These are phyloP conservation scores for Stomorhina lunata DNA, from an alignment of 2,888 invertebrate species.

Conservation along the genomic window DNA sequence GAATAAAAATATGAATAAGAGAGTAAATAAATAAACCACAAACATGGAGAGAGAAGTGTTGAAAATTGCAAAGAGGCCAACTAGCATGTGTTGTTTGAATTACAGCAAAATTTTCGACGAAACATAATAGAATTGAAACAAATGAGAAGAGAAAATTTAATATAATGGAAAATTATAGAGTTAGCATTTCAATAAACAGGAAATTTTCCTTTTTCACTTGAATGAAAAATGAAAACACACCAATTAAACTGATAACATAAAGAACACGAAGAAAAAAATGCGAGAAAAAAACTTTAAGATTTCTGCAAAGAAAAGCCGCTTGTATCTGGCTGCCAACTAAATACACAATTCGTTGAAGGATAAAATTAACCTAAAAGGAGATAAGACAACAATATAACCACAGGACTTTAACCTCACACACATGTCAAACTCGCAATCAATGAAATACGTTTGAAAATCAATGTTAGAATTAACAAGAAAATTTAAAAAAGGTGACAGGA, in stretches of 20 bases:
- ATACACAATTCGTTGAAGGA: too few species aligned
- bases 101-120: neutral
- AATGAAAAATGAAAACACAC: too few species aligned
- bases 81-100: slow-evolving; percentile 44
- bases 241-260: too few species aligned
- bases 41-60: neutral
- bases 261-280: too few species aligned
- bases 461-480: slow-evolving; percentile 18
- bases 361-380: slow-evolving; percentile 3
- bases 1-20: neutral
- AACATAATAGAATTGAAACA: slow-evolving; percentile 4
- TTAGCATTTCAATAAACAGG: neutral
- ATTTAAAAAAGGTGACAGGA: neutral
- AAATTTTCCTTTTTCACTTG: too few species aligned
- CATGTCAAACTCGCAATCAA: slow-evolving; percentile 45
- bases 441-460: slow-evolving; percentile 50
- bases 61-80: slow-evolving; percentile 24
- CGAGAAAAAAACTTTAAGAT: too few species aligned
- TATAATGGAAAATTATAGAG: neutral
- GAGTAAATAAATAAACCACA: neutral
- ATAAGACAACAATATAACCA: slow-evolving; percentile 16
- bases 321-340: too few species aligned
- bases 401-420: slow-evolving; percentile 58
- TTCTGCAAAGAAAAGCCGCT: too few species aligned
- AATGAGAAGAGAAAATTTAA: neutral